Percentiles rank a stretch among this genome's conserved stretches.
phyloP scores from a whole-genome alignment of 2,113 vertebrate genomes.

The Dicrurus megarhynchus region DNA sequence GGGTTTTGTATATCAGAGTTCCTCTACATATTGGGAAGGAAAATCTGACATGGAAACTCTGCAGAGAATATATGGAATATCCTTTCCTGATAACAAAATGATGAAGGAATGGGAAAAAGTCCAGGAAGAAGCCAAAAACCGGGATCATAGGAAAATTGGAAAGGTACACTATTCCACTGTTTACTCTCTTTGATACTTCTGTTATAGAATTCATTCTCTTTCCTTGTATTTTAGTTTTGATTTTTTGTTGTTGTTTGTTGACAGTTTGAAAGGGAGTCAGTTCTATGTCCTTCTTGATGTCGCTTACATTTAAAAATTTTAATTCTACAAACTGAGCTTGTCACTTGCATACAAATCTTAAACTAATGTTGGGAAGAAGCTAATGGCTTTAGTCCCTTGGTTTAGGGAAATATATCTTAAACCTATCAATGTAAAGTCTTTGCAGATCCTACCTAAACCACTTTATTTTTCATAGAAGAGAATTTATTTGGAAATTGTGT shows the following conservation, averaged over 20 bases:
- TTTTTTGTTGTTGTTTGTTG: background rate
- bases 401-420: background rate
- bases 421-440: background rate
- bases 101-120: slow-evolving; percentile 76
- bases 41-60: slow-evolving; percentile 77
- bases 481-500: background rate
- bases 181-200: background rate
- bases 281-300: background rate
- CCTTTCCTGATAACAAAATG: slow-evolving; percentile 77
- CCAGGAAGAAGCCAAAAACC: slow-evolving; percentile 76
- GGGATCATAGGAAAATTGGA: slow-evolving; percentile 79
- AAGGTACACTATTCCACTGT: slow-evolving; percentile 35
- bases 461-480: background rate
- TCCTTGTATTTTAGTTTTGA: background rate
- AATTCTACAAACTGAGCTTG: background rate
- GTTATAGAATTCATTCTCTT: background rate
- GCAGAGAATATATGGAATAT: slow-evolving; percentile 79
- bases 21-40: slow-evolving; percentile 77
- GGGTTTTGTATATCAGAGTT: slow-evolving; percentile 64
- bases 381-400: background rate
- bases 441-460: background rate
- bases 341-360: background rate
- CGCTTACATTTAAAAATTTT: background rate
- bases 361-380: background rate
- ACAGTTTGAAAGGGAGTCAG: background rate